A percentile compares a stretch with the other conserved stretches of the same genome.
Evolutionary conservation across 1,140 invertebrate species (phyloP).

Genomic region (Triops cancriformis): DNA sequence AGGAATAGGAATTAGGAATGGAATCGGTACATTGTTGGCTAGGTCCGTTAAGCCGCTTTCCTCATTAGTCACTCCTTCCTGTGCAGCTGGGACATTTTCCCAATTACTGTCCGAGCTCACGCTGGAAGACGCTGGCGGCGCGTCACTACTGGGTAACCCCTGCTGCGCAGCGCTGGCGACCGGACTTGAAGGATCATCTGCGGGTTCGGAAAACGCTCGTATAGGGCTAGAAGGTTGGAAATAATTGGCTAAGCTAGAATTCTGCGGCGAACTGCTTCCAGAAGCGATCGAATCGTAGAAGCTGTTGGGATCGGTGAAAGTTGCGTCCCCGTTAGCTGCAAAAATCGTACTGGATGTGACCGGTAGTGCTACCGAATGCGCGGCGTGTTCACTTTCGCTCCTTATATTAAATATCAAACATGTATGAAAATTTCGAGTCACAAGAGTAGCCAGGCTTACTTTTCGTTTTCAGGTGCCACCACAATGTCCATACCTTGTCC

Average conservation of each 20-base stretch:
- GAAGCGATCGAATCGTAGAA: background rate
- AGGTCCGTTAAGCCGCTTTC: background rate
- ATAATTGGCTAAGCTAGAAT: background rate
- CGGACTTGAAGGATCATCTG: background rate
- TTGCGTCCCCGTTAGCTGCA: background rate
- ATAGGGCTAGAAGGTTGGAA: background rate
- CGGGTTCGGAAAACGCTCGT: background rate
- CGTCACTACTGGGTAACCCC: background rate
- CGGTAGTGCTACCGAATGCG: background rate
- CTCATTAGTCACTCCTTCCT: background rate
- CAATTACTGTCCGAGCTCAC: background rate
- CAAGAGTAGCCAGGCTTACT: background rate
- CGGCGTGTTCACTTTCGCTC: background rate
- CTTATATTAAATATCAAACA: too few relatives aligned
- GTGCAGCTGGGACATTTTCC: background rate
- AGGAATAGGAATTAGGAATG: constrained; percentile 5
- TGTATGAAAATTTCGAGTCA: too few relatives aligned
- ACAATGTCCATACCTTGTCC: background rate
- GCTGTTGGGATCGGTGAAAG: background rate
- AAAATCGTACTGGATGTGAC: background rate
- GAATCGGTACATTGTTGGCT: background rate
- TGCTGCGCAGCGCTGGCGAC: background rate
- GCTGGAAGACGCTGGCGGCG: background rate
- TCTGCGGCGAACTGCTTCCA: background rate
- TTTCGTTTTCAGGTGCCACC: background rate